phyloP scores from a whole-genome alignment of 2,888 invertebrate species.

The Eupithecia insigniata region DNA sequence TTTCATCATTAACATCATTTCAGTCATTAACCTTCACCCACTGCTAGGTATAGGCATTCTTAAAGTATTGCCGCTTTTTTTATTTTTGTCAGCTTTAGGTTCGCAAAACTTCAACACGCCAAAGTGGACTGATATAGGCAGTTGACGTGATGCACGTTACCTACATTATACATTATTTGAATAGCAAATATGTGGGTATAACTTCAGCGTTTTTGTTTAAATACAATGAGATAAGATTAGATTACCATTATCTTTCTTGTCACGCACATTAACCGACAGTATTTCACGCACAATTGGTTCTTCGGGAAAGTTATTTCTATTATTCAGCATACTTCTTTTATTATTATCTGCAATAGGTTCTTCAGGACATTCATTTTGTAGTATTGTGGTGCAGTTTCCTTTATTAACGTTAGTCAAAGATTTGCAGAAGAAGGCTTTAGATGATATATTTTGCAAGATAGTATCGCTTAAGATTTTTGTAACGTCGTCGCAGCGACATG shows the following conservation, averaged over 20 bases:
- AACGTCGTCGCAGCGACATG: conserved; percentile 54
- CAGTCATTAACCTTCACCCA: background rate
- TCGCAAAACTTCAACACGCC: no score
- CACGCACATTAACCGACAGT: background rate
- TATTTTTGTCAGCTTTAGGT: background rate
- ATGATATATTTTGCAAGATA: conserved; percentile 49
- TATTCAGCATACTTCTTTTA: conserved; percentile 6
- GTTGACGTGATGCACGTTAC: background rate
- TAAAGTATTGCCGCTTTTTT: background rate
- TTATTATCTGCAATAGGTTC: background rate
- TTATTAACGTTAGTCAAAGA: background rate
- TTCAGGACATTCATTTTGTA: conserved; percentile 4
- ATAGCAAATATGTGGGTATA: background rate
- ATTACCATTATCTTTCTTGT: conserved; percentile 18
- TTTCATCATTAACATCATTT: background rate
- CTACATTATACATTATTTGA: conserved; percentile 1
- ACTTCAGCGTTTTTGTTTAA: background rate
- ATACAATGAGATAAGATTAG: background rate
- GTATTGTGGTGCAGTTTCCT: background rate
- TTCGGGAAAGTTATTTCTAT: background rate
- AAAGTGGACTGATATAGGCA: background rate
- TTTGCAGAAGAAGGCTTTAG: conserved; percentile 18
- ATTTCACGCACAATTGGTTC: background rate
- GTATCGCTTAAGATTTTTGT: conserved; percentile 65
- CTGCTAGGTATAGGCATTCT: background rate